Conservation (phyloP, 2,888 invertebrate genomes). For the Mantis religiosa region DNA sequence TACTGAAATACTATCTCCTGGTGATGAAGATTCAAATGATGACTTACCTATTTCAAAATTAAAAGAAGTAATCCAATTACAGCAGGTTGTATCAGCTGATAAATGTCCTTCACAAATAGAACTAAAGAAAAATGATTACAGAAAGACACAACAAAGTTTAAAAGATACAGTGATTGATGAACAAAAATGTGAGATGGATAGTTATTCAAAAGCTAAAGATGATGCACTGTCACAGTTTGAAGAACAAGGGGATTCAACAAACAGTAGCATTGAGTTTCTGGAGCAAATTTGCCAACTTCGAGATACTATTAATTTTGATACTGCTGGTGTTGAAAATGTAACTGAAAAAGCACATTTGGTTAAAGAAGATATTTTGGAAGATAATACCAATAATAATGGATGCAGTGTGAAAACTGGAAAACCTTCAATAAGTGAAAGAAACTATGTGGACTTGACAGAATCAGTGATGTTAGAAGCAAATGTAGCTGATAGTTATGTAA, state of each 20-base stretch:
- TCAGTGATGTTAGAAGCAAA: background rate
- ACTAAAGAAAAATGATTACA: background rate
- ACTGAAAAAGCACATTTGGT: background rate
- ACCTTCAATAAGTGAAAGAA: background rate
- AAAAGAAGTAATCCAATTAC: constrained; percentile 13
- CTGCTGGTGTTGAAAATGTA: background rate
- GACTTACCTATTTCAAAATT: constrained; percentile 20
- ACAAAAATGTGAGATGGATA: too few relatives aligned
- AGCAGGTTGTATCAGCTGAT: background rate
- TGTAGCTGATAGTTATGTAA: background rate
- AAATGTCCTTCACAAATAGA: background rate
- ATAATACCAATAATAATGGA: background rate
- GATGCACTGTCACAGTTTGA: background rate
- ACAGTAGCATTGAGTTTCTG: background rate
- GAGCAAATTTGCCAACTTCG: background rate
- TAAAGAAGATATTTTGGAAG: background rate
- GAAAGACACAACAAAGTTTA: background rate
- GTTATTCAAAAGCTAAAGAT: too few relatives aligned
- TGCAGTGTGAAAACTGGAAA: background rate
- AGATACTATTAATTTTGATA: background rate
- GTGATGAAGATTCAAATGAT: constrained; percentile 11
- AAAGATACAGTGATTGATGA: background rate
- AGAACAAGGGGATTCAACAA: background rate
- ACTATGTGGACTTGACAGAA: background rate
- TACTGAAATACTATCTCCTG: background rate